phyloP scores from a whole-genome alignment of 2,797 vertebrate genomes.

The Acridotheres tristis region DNA sequence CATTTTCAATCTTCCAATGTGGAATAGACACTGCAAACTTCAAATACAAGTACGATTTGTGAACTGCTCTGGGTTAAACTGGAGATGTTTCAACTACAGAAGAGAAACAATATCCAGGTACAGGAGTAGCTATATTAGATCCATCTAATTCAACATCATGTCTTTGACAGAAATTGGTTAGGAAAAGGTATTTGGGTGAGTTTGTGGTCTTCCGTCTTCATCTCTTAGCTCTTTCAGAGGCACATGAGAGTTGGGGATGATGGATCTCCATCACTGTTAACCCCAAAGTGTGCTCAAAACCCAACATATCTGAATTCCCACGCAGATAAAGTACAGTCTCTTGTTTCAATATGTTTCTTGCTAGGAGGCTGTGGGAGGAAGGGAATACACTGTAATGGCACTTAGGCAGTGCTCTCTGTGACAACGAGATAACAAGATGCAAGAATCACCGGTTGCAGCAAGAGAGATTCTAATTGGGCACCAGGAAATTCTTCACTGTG shows the following conservation, averaged over 20 bases:
- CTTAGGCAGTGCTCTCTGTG: background rate
- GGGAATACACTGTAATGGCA: background rate
- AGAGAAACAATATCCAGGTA: background rate
- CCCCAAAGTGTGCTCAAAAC: background rate
- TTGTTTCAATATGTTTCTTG: background rate
- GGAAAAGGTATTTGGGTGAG: background rate
- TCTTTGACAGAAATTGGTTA: background rate
- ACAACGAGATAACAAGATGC: background rate
- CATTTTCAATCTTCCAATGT: background rate
- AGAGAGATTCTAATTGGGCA: conserved; percentile 1
- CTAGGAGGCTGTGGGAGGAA: background rate
- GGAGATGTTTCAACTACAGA: background rate
- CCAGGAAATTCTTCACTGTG: background rate
- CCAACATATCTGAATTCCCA: background rate
- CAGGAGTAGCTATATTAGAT: background rate
- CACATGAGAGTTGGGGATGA: background rate
- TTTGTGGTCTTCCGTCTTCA: background rate
- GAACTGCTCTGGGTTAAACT: background rate
- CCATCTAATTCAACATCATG: background rate
- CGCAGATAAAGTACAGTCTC: background rate
- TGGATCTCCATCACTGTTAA: background rate
- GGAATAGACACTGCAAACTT: background rate
- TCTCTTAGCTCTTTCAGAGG: background rate
- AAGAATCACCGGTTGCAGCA: background rate
- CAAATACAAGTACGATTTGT: background rate